Evolutionary conservation across 2,797 vertebrate species (phyloP), one percentile per base, ranked within the genome.

Genomic region (Clamator glandarius): DNA sequence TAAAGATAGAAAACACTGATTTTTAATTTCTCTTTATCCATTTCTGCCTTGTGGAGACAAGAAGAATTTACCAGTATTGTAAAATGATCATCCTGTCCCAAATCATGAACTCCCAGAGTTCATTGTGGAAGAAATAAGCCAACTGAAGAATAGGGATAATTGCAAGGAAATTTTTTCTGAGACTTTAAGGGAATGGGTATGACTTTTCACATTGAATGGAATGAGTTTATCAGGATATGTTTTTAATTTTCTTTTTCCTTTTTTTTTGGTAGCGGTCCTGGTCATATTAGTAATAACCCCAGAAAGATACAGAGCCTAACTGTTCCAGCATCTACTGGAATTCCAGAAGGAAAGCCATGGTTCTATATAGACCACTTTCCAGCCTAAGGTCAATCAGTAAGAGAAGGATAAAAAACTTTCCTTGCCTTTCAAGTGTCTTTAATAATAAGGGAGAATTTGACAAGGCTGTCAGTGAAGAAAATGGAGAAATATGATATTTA

Each of bases 101-200:
- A 12, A 54, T 74, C 1, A 18, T 11, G n/a, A n/a, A n/a, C 15
- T 51, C 23, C 31, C 9, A 20, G 8, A 76, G 36, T n/a, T 64
- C 18, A 42, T 11, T 62, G 16, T 21, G 46, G 33, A n/a, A 72
- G 15, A 81, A 70, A n/a, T 31, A 31, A 68, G 11, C 5, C 23
- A 31, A 24, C 5, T 64, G 6, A 44, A 51, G 12, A 76, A 42
- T 31, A 16, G 19, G 29, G 46, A 31, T 15, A 77, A 69, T 36
- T 35, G 6, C 5, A 68, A 79, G 4, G 17, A 18, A 31, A 23
- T 8, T 87, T 76, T 7, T 57, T 57, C 28, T 50, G 13, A 3
- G 12, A 0, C 5, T 54, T 4, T 15, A 58, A 36, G 6, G 2
- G 2, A 12, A 62, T 26, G 46, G 7, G 2, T 26, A n/a, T 33